Evolutionary conservation across 2,113 vertebrate species (phyloP).

Genomic region (Mastomys coucha): DNA sequence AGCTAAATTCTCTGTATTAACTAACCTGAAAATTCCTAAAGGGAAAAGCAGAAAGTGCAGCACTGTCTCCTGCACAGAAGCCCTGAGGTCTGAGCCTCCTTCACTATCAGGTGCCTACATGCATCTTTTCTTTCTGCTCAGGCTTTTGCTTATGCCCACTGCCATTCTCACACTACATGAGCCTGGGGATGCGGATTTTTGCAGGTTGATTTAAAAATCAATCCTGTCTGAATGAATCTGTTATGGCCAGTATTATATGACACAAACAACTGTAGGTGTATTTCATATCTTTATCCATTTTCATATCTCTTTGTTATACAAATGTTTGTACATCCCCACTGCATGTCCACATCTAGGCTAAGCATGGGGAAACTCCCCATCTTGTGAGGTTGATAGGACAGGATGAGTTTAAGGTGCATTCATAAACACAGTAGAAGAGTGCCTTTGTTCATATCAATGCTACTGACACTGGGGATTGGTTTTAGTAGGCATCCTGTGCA

Average conservation of each 20-base stretch:
- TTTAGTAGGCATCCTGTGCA: rapidly evolving
- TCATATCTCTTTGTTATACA: background rate
- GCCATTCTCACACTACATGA: background rate
- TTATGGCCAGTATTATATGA: conserved; percentile 12
- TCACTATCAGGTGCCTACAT: rapidly evolving
- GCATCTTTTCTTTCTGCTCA: background rate
- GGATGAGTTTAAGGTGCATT: background rate
- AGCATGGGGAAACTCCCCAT: background rate
- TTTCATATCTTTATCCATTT: background rate
- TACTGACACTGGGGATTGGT: background rate
- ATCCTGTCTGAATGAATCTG: background rate
- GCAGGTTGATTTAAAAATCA: background rate
- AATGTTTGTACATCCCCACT: background rate
- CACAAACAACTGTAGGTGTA: background rate
- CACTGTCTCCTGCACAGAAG: background rate
- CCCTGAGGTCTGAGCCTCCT: background rate
- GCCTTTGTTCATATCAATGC: background rate
- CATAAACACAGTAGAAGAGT: background rate
- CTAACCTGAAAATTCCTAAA: conserved; percentile 18
- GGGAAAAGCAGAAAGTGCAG: background rate
- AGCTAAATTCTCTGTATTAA: conserved; percentile 23
- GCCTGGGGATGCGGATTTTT: background rate
- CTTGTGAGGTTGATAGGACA: background rate
- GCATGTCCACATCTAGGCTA: background rate
- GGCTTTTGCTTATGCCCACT: rapidly evolving